Evolutionary conservation across 1,140 invertebrate genomes (phyloP), one percentile per base, ranked within the genome.

Genomic region (Nilaparvata lugens): DNA sequence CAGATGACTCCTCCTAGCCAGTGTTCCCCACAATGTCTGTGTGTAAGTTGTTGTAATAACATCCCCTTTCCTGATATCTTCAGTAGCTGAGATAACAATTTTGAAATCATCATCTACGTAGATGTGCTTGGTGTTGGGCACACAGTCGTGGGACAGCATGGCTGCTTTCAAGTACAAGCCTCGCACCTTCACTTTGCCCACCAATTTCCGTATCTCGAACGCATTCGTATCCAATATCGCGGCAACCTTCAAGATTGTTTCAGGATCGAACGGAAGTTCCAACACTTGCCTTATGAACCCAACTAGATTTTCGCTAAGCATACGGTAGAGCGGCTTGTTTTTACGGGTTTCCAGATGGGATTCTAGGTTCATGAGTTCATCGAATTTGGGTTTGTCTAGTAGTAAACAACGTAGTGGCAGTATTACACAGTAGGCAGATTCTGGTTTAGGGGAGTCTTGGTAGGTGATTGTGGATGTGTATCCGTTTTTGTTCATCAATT

Each of bases 41-140:
- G 87, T 86, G 63, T 92, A 92, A 69, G 87, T 88, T 61, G 84
- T 86, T 63, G 78, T 80, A 59, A 92, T 82, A 1, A 76, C 72
- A 25, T 83, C 80, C 13, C 81, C 84, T 55, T 81, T 77, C 58
- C 79, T 74, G 19, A 87, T 82, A 7, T 78, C 70, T 0, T 77
- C 70, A 62, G 80, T 85, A 0, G 85, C 80, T 60, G 81, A 80
- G 5, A 86, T 74, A 9, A 81, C 80, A 5, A 87, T 74, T 19
- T 76, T 67, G 58, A 81, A 81, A 52, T 78, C 71, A 64, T 83
- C 79, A 67, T 76, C 79, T 65, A 84, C 81, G 4, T 85, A 80
- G 2, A 80, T 78, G 21, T 85, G 73, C 60, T 83, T 78, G 5
- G 84, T 82, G 67, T 87, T 88, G 5, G 76, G 76, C 4, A 79